Evolutionary conservation across 2,888 invertebrate genomes (phyloP).

Genomic region (Cosmopolites sordidus): DNA sequence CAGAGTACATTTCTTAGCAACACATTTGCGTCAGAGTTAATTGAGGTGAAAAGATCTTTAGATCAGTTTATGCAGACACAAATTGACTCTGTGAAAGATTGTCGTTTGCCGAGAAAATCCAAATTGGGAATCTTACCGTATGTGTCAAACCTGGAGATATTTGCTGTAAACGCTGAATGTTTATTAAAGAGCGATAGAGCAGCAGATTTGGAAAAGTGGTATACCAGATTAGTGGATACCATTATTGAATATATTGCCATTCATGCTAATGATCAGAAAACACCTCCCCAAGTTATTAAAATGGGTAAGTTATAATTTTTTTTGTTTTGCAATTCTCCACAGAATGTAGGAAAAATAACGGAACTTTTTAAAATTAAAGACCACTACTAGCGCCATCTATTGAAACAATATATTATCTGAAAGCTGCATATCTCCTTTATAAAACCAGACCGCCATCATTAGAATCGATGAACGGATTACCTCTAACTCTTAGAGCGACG

Average conservation of each 20-base stretch:
- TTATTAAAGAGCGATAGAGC: slow-evolving; percentile 86
- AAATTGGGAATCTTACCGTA: slow-evolving; percentile 89
- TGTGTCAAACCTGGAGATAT: slow-evolving; percentile 84
- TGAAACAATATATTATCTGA: too few species aligned
- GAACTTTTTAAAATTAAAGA: too few species aligned
- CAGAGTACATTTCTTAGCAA: slow-evolving; percentile 85
- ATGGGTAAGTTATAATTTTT: slow-evolving; percentile 58
- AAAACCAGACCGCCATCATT: too few species aligned
- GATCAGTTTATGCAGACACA: slow-evolving; percentile 87
- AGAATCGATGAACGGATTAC: too few species aligned
- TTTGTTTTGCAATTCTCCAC: background rate
- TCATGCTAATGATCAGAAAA: slow-evolving; percentile 80
- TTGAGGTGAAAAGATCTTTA: slow-evolving; percentile 85
- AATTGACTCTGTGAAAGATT: slow-evolving; percentile 74
- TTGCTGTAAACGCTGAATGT: slow-evolving; percentile 80
- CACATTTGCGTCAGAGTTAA: slow-evolving; percentile 79
- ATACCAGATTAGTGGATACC: slow-evolving; percentile 70
- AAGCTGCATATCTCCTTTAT: too few species aligned
- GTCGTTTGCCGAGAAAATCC: slow-evolving; percentile 65
- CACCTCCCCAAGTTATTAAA: slow-evolving; percentile 86
- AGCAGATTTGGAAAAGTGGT: slow-evolving; percentile 91
- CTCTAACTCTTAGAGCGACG: too few species aligned
- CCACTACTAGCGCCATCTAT: too few species aligned
- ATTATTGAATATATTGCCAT: slow-evolving; percentile 78
- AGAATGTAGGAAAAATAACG: too few species aligned